phyloP scores from a whole-genome alignment of 2,888 invertebrate species.

The Galeopsomyia nigrocyanea region DNA sequence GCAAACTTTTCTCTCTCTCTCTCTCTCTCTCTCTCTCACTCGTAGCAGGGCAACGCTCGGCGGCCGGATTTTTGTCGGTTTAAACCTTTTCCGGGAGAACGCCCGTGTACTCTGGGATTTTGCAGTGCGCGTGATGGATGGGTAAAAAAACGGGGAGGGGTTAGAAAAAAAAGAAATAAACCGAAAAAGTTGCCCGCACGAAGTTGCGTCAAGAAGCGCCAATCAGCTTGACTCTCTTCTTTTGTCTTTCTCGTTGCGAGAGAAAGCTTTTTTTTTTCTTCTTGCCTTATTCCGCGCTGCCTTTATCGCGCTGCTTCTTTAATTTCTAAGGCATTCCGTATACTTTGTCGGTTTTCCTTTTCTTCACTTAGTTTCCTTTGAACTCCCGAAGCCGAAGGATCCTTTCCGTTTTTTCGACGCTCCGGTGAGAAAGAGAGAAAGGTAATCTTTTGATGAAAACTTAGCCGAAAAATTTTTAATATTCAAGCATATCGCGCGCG shows the following conservation, averaged over 20 bases:
- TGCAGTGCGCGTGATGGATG: constrained; percentile 36
- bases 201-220: constrained; percentile 6
- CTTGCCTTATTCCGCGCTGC: background rate
- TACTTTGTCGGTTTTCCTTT: background rate
- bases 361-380: background rate
- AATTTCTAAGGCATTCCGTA: background rate
- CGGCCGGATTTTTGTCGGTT: too few relatives aligned
- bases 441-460: constrained; percentile 16
- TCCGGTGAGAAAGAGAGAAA: too few relatives aligned
- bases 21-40: background rate
- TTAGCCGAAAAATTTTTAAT: constrained; percentile 9
- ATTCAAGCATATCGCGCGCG: background rate
- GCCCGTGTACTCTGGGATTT: constrained; percentile 32
- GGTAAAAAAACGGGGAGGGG: constrained; percentile 9
- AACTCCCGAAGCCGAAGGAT: too few relatives aligned
- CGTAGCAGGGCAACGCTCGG: background rate
- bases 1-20: constrained; percentile 24
- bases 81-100: background rate
- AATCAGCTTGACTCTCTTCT: constrained; percentile 4
- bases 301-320: constrained; percentile 1
- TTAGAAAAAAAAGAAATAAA: constrained; percentile 5
- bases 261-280: constrained; percentile 8
- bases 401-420: too few relatives aligned
- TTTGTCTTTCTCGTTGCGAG: background rate
- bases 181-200: background rate